phyloP scores from a whole-genome alignment of 2,888 invertebrate species.

The Spodoptera picta region DNA sequence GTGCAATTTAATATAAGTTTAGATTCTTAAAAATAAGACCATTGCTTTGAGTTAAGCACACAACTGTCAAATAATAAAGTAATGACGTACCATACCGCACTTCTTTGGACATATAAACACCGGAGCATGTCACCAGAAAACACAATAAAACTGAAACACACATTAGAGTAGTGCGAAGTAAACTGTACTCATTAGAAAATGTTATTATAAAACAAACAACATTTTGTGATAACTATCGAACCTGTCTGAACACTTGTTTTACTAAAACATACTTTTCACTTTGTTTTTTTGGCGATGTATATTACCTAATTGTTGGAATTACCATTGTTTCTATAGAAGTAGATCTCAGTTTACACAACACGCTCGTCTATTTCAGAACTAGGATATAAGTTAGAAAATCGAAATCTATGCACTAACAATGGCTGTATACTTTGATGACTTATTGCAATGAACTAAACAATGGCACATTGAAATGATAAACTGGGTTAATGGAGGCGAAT shows the following conservation, averaged over 20 bases:
- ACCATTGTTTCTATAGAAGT: constrained; percentile 16
- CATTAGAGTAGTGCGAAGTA: constrained; percentile 32
- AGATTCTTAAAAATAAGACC: too few relatives aligned
- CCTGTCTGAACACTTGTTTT: constrained; percentile 4
- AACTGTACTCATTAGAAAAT: constrained; percentile 23
- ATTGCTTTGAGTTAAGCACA: background rate
- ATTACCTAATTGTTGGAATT: background rate
- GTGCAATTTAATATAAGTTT: too few relatives aligned
- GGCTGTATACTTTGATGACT: constrained; percentile 51
- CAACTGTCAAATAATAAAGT: constrained; percentile 5
- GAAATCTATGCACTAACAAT: constrained; percentile 59
- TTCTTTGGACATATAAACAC: constrained; percentile 8
- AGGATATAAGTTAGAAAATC: constrained; percentile 37
- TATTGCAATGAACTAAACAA: constrained; percentile 64
- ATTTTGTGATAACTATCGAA: constrained; percentile 9
- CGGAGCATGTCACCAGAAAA: constrained; percentile 25
- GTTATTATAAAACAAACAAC: constrained; percentile 38
- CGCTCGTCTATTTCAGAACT: constrained; percentile 36
- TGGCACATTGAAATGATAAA: constrained; percentile 74
- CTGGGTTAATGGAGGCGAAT: constrained; percentile 24
- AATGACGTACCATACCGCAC: constrained; percentile 42
- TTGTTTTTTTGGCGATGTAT: constrained; percentile 10
- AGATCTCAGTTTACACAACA: constrained; percentile 33
- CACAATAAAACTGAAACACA: constrained; percentile 25
- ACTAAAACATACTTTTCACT: constrained; percentile 10